Evolutionary conservation across 2,888 invertebrate species (phyloP).

Genomic region (Corbicula japonica): DNA sequence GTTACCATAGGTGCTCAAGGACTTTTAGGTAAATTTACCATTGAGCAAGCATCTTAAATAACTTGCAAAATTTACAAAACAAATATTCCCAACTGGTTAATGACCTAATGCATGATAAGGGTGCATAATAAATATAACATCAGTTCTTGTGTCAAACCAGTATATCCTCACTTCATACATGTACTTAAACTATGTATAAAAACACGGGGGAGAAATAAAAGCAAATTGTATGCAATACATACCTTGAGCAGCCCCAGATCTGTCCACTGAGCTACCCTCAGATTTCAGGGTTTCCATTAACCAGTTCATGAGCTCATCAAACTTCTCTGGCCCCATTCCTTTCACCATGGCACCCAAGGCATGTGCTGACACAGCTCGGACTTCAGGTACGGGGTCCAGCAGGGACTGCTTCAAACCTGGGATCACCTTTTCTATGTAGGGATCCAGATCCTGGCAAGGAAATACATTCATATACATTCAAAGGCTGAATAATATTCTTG

Average conservation of each 20-base stretch:
- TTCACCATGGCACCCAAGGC: slow-evolving; percentile 99
- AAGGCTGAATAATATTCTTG: no score
- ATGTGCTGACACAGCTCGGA: slow-evolving; percentile 97
- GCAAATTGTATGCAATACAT: no score
- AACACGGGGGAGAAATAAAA: background rate
- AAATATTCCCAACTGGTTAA: no score
- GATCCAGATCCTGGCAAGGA: slow-evolving; percentile 92
- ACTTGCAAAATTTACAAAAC: no score
- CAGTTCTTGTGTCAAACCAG: no score
- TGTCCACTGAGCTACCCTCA: slow-evolving; percentile 95
- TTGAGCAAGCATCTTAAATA: no score
- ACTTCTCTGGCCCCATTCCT: slow-evolving; percentile 98
- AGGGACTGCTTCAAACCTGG: slow-evolving; percentile 98
- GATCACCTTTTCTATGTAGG: slow-evolving; percentile 98
- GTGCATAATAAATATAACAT: no score
- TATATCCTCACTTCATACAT: no score
- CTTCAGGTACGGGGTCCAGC: slow-evolving; percentile 99
- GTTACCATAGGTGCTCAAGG: no score
- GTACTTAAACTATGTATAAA: background rate
- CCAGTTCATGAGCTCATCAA: slow-evolving; percentile 99
- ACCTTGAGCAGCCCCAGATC: slow-evolving; percentile 86
- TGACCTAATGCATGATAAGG: no score
- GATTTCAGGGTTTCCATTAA: slow-evolving; percentile 98
- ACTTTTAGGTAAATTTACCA: no score
- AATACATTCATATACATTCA: no score